Base-by-base conservation (phyloP, 2,888 invertebrate species). In the Trypoxylon attenuatum region DNA sequence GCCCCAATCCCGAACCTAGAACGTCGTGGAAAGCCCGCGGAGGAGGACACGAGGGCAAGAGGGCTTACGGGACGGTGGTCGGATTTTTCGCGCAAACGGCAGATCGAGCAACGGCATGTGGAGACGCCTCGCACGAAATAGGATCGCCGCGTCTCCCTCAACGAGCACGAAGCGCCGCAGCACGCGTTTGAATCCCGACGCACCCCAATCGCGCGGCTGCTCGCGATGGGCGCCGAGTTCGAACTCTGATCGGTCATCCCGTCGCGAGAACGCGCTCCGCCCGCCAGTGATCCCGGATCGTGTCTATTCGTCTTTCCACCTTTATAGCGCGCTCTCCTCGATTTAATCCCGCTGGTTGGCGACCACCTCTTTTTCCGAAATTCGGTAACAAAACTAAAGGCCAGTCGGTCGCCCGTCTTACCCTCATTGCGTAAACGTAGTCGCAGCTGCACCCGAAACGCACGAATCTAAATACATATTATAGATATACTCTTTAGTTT, bases 41-140 rank as follows among this genome's bases (percentile, higher is more conserved):
- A 25, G 29, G 39, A 6, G 23, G 25, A 29, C 29, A 50, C 52
- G 61, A 79, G 60, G 76, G 77, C 77, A 75, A 78, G 79, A 64
- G 79, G 25, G n/a, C n/a, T 1, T 23, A 39, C 38, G 47, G 38
- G 39, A 25, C 29, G 10, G 38, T 55, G 21, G 43, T 16, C 22
- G 19, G 15, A 15, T 6, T 33, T 5, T 23, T 19, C 23, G 2
- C 19, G n/a, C 23, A 23, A 45, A 42, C 5, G 18, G 25, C 13
- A n/a, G 43, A 52, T 69, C 71, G 50, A 55, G 19, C 59, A 43
- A 51, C 61, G 76, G 69, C 66, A 72, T 72, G 72, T 64, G 76
- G 69, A 66, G 54, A 69, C 63, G 63, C 61, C 61, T 66, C 47
- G 69, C 43, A 41, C 13, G 58, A 49, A 46, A 43, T 46, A 22